Evolutionary conservation across 2,113 vertebrate species (phyloP).

Genomic region (Hippopotamus amphibius): DNA sequence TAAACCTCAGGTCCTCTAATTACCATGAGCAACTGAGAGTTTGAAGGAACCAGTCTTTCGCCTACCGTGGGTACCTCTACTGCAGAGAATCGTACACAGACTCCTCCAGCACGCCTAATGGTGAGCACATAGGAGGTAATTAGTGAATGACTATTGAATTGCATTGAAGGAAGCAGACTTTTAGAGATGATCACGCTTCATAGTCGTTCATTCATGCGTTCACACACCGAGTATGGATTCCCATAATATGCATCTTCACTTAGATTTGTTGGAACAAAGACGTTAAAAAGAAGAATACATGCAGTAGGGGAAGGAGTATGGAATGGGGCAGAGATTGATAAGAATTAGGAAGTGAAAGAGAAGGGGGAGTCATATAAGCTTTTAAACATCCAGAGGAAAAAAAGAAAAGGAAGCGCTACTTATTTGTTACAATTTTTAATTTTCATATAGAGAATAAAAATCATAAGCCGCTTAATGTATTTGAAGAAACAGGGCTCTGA

Average conservation of each 20-base stretch:
- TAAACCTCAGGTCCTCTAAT: not conserved
- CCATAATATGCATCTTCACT: not conserved
- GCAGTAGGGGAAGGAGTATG: not conserved
- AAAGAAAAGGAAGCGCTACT: not conserved
- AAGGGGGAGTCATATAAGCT: not conserved
- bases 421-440: conserved; percentile 21
- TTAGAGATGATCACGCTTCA: not conserved
- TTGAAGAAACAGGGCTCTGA: conserved; percentile 1
- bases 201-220: not conserved
- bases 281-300: not conserved
- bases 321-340: not conserved
- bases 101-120: not conserved
- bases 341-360: not conserved
- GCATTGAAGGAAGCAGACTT: not conserved
- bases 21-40: not conserved
- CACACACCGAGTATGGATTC: not conserved
- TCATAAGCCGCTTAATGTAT: not conserved
- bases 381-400: not conserved
- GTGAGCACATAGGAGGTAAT: not conserved
- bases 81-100: not conserved
- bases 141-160: not conserved
- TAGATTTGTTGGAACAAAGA: not conserved
- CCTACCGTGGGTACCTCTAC: not conserved
- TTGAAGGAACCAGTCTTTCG: not conserved
- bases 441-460: conserved; percentile 41